Conservation (phyloP, 1,140 invertebrate species). For the Drosophila orena region DNA sequence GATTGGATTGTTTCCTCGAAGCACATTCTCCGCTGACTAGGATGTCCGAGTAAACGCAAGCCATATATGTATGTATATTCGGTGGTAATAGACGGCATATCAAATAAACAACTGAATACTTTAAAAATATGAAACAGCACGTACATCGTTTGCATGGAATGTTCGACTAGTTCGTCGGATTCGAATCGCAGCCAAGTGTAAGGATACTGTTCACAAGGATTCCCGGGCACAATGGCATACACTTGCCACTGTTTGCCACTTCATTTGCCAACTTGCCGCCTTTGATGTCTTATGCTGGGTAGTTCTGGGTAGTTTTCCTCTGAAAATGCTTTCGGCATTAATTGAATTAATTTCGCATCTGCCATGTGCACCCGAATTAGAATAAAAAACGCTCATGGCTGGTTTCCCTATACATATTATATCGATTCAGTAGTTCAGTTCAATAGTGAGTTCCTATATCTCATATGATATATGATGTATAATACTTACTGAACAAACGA, state of each 20-base stretch:
- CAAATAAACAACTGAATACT: constrained; percentile 57
- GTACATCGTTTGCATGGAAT: no score
- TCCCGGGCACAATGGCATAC: constrained; percentile 12
- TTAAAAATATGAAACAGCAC: no score
- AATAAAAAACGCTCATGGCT: not conserved
- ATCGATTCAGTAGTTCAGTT: no score
- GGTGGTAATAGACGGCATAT: constrained; percentile 22
- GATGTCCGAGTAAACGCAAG: not conserved
- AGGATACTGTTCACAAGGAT: constrained; percentile 17
- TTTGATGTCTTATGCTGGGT: constrained; percentile 42
- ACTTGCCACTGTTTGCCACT: constrained; percentile 47
- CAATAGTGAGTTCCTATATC: no score
- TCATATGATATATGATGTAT: no score
- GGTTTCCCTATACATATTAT: no score
- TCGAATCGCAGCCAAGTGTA: not conserved
- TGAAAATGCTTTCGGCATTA: constrained; percentile 19
- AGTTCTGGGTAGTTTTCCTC: not conserved
- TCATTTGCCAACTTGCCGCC: constrained; percentile 42
- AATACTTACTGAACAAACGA: no score
- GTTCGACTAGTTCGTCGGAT: no score
- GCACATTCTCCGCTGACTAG: constrained; percentile 7
- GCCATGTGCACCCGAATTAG: not conserved
- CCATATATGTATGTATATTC: no score
- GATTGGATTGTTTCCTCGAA: not conserved
- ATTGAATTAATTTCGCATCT: constrained; percentile 34